Percentiles rank a stretch among this genome's conserved stretches.
Conservation (phyloP, 2,797 vertebrate genomes). For the Hyperoplus lanceolatus region DNA sequence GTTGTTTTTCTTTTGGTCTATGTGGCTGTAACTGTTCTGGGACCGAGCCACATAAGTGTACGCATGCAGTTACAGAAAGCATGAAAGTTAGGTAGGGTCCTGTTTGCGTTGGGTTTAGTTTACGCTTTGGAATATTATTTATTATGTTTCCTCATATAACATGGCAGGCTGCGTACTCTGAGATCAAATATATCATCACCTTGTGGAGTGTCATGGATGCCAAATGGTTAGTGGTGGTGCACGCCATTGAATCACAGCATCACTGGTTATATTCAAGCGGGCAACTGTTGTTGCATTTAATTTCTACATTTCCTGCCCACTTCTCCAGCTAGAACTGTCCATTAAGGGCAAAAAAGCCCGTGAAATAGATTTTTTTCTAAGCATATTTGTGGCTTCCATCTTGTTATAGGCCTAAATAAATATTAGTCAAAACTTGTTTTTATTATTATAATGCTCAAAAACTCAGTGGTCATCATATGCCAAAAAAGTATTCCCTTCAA, state of each 20-base stretch:
- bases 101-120: constrained; percentile 12
- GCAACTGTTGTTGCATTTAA: too few relatives aligned
- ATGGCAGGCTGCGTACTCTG: constrained; percentile 10
- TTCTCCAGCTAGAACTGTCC: too few relatives aligned
- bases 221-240: too few relatives aligned
- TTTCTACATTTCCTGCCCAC: too few relatives aligned
- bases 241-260: too few relatives aligned
- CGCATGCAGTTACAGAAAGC: constrained; percentile 13
- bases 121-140: constrained; percentile 18
- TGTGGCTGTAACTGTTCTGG: background rate
- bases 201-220: background rate
- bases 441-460: background rate
- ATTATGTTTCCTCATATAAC: constrained; percentile 9
- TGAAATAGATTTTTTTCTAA: background rate
- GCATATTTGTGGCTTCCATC: background rate
- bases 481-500: background rate
- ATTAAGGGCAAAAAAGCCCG: background rate
- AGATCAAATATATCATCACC: constrained; percentile 23
- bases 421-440: too few relatives aligned
- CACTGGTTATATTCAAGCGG: too few relatives aligned
- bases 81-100: background rate
- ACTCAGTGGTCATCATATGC: background rate
- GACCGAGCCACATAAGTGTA: background rate
- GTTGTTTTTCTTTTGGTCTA: background rate
- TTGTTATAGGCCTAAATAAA: too few relatives aligned